Conservation (phyloP, 2,113 vertebrate species). For the Nansenia antarctica region DNA sequence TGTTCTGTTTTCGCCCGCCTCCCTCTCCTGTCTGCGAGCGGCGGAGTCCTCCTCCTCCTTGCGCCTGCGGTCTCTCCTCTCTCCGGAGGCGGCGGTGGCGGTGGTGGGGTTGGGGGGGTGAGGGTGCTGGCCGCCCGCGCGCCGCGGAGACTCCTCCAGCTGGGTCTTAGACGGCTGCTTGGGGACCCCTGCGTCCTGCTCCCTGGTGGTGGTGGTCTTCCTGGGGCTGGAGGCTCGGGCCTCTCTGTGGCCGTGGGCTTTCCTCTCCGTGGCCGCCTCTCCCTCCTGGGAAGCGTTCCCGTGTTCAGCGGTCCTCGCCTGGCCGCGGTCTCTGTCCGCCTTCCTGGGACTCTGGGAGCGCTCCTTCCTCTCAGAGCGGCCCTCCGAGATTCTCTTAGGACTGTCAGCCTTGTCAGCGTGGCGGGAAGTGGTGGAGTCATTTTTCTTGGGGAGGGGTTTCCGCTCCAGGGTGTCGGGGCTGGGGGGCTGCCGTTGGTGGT, state of each 20-base stretch:
- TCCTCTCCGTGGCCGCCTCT: constrained; percentile 47
- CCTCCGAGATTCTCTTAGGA: constrained; percentile 62
- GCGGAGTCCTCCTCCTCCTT: constrained; percentile 58
- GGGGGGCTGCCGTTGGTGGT: constrained; percentile 52
- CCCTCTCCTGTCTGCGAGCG: constrained; percentile 47
- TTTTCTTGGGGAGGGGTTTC: constrained; percentile 47
- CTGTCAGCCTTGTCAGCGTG: constrained; percentile 68
- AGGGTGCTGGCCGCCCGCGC: constrained; percentile 66
- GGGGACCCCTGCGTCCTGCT: constrained; percentile 47
- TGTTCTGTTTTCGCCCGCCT: constrained; percentile 48
- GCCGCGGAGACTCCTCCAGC: constrained; percentile 59
- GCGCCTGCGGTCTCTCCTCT: constrained; percentile 59
- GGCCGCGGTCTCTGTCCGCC: constrained; percentile 46
- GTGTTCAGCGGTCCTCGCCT: constrained; percentile 17
- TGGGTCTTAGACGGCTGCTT: constrained; percentile 18
- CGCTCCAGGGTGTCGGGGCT: constrained; percentile 56
- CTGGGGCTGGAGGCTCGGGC: constrained; percentile 75
- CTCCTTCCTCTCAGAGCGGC: constrained; percentile 37
- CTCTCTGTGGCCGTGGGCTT: constrained; percentile 34
- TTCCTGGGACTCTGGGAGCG: constrained; percentile 68
- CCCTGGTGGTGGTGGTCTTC: constrained; percentile 65
- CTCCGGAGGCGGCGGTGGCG: constrained; percentile 39
- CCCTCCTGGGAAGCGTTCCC: constrained; percentile 49
- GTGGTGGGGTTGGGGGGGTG: background rate
- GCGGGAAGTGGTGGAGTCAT: constrained; percentile 35